Conservation (phyloP, 2,888 invertebrate genomes). For the Noctua comes region DNA sequence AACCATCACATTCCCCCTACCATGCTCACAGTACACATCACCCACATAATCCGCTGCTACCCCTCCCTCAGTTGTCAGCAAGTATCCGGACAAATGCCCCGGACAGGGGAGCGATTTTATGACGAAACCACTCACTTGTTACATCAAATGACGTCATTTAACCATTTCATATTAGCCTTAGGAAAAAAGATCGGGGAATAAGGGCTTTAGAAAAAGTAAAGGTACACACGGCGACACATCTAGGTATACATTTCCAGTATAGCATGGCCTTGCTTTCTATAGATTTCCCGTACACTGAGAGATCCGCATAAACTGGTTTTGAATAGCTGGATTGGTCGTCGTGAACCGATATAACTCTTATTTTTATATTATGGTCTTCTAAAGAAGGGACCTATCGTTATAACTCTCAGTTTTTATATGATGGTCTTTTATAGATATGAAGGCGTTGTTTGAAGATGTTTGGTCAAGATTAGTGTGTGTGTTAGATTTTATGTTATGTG, state of each 20-base stretch:
- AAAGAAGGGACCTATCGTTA: background rate
- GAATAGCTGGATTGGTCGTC: background rate
- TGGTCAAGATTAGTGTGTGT: conserved; percentile 21
- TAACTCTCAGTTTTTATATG: conserved; percentile 9
- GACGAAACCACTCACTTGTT: conserved; percentile 59
- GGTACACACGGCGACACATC: background rate
- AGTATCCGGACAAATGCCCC: conserved; percentile 68
- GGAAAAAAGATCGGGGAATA: conserved; percentile 24
- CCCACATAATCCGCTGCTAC: conserved; percentile 55
- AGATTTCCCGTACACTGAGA: background rate
- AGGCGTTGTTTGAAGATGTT: conserved; percentile 17
- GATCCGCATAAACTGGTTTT: background rate
- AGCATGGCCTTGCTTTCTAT: background rate
- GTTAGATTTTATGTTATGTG: conserved; percentile 42
- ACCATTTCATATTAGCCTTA: conserved; percentile 57
- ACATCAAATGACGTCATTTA: conserved; percentile 63
- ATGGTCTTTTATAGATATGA: background rate
- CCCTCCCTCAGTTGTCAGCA: conserved; percentile 76
- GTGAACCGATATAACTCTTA: background rate
- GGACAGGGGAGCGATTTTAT: conserved; percentile 65
- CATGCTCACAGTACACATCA: conserved; percentile 68
- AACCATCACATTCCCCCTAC: conserved; percentile 15
- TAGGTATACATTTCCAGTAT: background rate
- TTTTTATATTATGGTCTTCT: background rate
- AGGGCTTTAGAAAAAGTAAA: background rate